A percentile compares a stretch with the other conserved stretches of the same genome.
Evolutionary conservation across 2,113 vertebrate genomes (phyloP).

Genomic region (Burhinus oedicnemus): DNA sequence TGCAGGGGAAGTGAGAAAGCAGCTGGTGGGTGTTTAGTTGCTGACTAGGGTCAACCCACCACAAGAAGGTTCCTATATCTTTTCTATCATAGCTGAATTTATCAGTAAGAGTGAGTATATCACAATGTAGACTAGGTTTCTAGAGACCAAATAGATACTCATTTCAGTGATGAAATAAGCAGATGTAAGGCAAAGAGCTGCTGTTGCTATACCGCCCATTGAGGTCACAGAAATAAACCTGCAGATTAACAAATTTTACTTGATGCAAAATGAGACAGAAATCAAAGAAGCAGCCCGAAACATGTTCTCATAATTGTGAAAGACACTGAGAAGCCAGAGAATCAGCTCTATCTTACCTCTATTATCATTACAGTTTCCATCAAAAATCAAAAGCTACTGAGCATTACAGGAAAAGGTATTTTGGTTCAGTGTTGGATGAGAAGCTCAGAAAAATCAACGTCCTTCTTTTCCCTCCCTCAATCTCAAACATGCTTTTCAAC

Average conservation of each 20-base stretch:
- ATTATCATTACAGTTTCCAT: too few relatives aligned
- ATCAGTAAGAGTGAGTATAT: background rate
- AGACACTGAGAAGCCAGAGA: background rate
- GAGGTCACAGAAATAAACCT: background rate
- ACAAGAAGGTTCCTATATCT: background rate
- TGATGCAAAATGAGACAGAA: background rate
- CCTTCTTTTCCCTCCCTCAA: background rate
- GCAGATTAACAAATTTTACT: background rate
- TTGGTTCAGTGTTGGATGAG: background rate
- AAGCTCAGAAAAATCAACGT: background rate
- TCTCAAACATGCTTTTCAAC: background rate
- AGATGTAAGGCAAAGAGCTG: background rate
- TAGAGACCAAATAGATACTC: background rate
- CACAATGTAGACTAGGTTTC: background rate
- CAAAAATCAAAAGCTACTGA: background rate
- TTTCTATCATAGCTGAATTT: background rate
- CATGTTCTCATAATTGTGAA: background rate
- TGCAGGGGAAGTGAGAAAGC: background rate
- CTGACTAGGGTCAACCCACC: background rate
- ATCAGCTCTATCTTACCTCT: background rate
- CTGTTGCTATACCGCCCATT: background rate
- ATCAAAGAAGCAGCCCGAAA: background rate
- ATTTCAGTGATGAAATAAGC: conserved; percentile 7
- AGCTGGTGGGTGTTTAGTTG: background rate
- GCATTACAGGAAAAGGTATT: background rate